Evolutionary conservation across 2,113 vertebrate species (phyloP), one percentile per base, ranked within the genome.

Genomic region (Gobiocypris rarus): DNA sequence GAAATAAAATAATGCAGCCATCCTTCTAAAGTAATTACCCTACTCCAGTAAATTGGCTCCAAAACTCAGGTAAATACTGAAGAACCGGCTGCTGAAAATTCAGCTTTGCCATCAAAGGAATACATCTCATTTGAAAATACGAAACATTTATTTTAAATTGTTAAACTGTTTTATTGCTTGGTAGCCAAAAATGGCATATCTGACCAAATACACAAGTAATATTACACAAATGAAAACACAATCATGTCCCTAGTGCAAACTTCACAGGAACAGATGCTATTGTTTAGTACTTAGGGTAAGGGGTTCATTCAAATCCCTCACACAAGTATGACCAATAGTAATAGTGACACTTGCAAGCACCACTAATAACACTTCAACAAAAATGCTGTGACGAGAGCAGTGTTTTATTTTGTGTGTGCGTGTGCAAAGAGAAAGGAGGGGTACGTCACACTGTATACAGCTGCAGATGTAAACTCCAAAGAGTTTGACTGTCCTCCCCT

Each of bases 401-500:
- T 41, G 28, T 24, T 38, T 22, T 52, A n/a, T 34, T 9, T n/a
- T 38, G 41, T 70, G 45, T 38, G 45, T 22, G 56, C 14, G 19
- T 13, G 22, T 15, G 71, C 43, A n/a, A 69, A 69, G 34, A 41
- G 9, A 41, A 77, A 24, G 43, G 45, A 76, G 41, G 26, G 81
- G 56, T 50, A 5, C n/a, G 34, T 54, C 38, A 48, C 15, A 31
- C 52, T 8, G 41, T 52, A 81, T 31, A 58, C 77, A 71, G 59
- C 70, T 61, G 86, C 17, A 38, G 65, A 82, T 81, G 69, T 81
- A 31, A 74, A 61, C 59, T 87, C 76, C 22, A 41, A 61, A 7
- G 58, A 75, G 82, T 80, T 79, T 81, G 69, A 28, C 58, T 81
- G 77, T 79, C 82, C 71, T 84, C 63, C 58, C 70, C 79, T 41